Base-by-base conservation (phyloP, 2,113 vertebrate genomes). In the Pedetes capensis region DNA sequence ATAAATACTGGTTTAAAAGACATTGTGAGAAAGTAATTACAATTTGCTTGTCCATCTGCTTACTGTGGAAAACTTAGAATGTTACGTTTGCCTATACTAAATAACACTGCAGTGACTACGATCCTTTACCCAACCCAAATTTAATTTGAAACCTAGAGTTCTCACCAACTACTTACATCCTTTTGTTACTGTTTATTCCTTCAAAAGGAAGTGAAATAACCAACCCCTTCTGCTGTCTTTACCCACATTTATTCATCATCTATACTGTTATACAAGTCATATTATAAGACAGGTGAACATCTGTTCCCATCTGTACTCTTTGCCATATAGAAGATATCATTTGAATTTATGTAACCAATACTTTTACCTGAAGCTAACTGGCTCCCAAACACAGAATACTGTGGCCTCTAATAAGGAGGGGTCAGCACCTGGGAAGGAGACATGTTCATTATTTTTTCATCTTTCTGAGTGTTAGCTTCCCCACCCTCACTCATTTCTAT, bases 41-140 rank as follows among this genome's bases (percentile, higher is more conserved):
- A 86, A 91, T 83, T 92, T 69, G 83, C 71, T 72, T 91, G 86
- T 53, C 25, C 57, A 93, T 79, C 47, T 94, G 16, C 13, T 29
- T 89, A 51, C 14, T 80, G 6, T 8, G 74, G 47, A 37, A 53
- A 93, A 89, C 80, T 75, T 59, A 86, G 7, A 64, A 69, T 79
- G 1, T 66, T 80, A 22, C 1, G 17, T 61, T 91, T 89, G 17
- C 14, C 51, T 86, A 18, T 14, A 80, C 55, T 69, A 91, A 86
- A 75, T 51, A 96, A 71, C 55, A 80, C 4, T 87, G 23, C 10
- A 74, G 14, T 74, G 63, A 68, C 68, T 76, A 86, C 61, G 42
- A 75, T 29, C 91, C 25, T 87, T 1, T 39, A 47, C 47, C 20
- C 4, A 75, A 32, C 47, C 5, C 22, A 84, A 3, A 17, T 37